A percentile compares a stretch with the other conserved stretches of the same genome.
Evolutionary conservation across 2,888 invertebrate genomes (phyloP).

Genomic region (Andrena minutula): DNA sequence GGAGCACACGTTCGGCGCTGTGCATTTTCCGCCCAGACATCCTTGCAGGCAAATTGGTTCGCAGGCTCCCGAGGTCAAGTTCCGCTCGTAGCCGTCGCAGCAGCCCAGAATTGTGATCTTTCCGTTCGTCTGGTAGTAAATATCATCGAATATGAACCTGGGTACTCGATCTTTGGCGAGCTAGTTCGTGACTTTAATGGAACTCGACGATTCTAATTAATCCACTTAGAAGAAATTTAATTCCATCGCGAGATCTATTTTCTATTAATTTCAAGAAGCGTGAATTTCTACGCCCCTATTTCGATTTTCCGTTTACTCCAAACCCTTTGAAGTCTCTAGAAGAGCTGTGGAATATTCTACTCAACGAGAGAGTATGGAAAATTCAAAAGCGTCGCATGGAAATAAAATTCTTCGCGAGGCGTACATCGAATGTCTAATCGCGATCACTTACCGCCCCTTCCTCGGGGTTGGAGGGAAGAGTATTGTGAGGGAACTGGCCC

Average conservation of each 20-base stretch:
- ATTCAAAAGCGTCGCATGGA: background rate
- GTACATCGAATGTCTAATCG: background rate
- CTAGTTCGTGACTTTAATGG: too few relatives aligned
- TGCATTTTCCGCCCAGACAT: slow-evolving; percentile 90
- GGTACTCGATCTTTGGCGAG: background rate
- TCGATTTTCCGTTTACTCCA: too few relatives aligned
- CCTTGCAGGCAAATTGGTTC: slow-evolving; percentile 88
- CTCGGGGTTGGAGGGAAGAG: slow-evolving; percentile 56
- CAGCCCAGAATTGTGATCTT: slow-evolving; percentile 86
- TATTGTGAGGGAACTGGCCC: slow-evolving; percentile 61
- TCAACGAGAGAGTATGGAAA: too few relatives aligned
- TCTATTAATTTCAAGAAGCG: too few relatives aligned
- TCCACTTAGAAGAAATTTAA: background rate
- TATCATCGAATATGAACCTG: background rate
- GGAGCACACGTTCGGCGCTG: slow-evolving; percentile 88
- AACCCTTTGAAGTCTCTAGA: too few relatives aligned
- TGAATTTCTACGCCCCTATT: too few relatives aligned
- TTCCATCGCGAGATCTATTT: too few relatives aligned
- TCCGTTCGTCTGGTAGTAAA: slow-evolving; percentile 41
- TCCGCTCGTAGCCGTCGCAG: slow-evolving; percentile 90
- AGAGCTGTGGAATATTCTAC: too few relatives aligned
- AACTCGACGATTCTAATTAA: background rate
- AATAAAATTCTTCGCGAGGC: background rate
- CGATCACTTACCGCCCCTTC: slow-evolving; percentile 67
- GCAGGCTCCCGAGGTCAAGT: slow-evolving; percentile 86